Evolutionary conservation across 2,113 vertebrate genomes (phyloP), one percentile per base, ranked within the genome.

Genomic region (Cyphomyrus discorhynchus): DNA sequence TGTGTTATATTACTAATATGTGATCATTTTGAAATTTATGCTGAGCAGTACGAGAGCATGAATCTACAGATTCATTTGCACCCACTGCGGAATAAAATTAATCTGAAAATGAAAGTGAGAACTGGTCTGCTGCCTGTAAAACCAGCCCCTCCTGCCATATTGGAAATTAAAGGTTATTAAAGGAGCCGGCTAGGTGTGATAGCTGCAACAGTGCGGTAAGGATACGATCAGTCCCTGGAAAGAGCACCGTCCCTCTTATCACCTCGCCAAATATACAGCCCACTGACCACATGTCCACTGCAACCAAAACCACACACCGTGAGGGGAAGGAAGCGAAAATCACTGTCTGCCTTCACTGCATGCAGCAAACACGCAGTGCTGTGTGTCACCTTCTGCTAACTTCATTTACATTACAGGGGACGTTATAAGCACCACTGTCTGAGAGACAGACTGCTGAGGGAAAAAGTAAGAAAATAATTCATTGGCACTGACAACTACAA

Each of bases 221-320:
- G 98, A 99, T 99, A 98, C 97, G 98, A 96, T 99, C 98, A 93
- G 97, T 99, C 94, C 98, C 98, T 88, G 97, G 97, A 95, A 99
- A 99, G 94, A 99, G 96, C 96, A 99, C 98, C 92, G 96, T 97
- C 93, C 98, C 98, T 98, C 97, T 99, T 96, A 99, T 97, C 96
- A 99, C 97, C 95, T 99, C 98, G 96, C 97, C 98, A 98, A 98
- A 98, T 97, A 99, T 99, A 97, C 98, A 99, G 96, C 98, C 98
- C 94, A 99, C 97, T 96, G 98, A 99, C 98, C 98, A 99, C 97
- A 99, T 99, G 97, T 99, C 98, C 97, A 99, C 98, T 99, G 96
- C 93, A 97, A 94, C 94, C 94, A 95, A 95, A 95, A 96, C 95
- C 95, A 96, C 96, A 96, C 77, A 89, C 46, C 80, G 87, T 47